Evolutionary conservation across 2,113 vertebrate species (phyloP).

Genomic region (Choloepus hoffmanni): DNA sequence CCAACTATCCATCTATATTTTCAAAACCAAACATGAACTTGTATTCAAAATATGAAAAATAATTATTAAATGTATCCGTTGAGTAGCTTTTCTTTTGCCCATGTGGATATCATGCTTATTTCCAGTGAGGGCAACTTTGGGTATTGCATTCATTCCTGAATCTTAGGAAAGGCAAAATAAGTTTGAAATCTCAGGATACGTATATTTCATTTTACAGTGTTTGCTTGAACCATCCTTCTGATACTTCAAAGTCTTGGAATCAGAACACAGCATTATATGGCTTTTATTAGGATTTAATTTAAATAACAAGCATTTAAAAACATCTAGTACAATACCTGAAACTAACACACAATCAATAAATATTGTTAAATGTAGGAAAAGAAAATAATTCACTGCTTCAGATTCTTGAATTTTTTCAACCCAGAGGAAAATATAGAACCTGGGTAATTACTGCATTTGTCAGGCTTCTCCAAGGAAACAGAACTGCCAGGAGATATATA

Average conservation of each 20-base stretch:
- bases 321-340: background rate
- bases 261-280: background rate
- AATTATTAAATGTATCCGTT: background rate
- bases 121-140: background rate
- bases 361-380: background rate
- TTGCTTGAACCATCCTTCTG: background rate
- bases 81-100: background rate
- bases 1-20: background rate
- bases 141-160: background rate
- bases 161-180: background rate
- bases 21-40: background rate
- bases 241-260: background rate
- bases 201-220: background rate
- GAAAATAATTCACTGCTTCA: slow-evolving; percentile 34
- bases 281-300: slow-evolving; percentile 30
- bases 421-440: background rate
- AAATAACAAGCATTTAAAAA: background rate
- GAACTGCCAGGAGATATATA: no score
- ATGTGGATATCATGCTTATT: background rate
- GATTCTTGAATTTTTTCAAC: background rate
- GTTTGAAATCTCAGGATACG: background rate
- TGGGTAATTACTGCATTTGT: background rate
- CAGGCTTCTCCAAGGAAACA: no score
- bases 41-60: background rate
- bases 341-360: background rate